Conservation (phyloP, 2,797 vertebrate genomes). For the Decapterus maruadsi region DNA sequence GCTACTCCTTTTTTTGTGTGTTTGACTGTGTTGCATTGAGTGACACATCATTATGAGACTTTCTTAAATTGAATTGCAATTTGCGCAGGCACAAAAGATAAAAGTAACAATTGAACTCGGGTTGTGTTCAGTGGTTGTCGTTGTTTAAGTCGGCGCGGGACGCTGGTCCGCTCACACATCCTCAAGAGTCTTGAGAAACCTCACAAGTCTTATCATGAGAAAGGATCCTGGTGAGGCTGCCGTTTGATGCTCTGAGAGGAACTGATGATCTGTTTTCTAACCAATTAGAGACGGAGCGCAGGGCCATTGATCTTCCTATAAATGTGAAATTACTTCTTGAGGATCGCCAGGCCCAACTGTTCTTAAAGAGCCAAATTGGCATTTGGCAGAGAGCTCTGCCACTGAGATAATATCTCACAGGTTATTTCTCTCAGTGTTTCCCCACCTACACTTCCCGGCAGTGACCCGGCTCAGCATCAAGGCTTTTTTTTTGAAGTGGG, state of each 20-base stretch:
- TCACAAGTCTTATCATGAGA: constrained; percentile 33
- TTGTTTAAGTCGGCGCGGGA: neutral
- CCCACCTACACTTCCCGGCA: constrained; percentile 26
- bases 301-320: constrained; percentile 73
- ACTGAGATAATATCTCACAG: constrained; percentile 48
- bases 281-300: constrained; percentile 68
- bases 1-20: no score
- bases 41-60: neutral
- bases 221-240: constrained; percentile 25
- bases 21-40: neutral
- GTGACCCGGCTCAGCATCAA: constrained; percentile 11
- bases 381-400: constrained; percentile 34
- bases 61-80: neutral
- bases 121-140: neutral
- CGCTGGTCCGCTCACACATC: neutral
- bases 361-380: constrained; percentile 69
- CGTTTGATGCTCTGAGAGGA: constrained; percentile 57
- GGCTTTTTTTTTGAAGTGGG: constrained; percentile 1
- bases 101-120: constrained; percentile 6
- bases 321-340: constrained; percentile 76
- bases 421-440: constrained; percentile 40
- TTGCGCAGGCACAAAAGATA: neutral
- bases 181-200: constrained; percentile 31
- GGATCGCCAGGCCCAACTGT: constrained; percentile 52
- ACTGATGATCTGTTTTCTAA: constrained; percentile 65